Evolutionary conservation across 2,113 vertebrate species (phyloP).

Genomic region (Donacobius atricapilla): DNA sequence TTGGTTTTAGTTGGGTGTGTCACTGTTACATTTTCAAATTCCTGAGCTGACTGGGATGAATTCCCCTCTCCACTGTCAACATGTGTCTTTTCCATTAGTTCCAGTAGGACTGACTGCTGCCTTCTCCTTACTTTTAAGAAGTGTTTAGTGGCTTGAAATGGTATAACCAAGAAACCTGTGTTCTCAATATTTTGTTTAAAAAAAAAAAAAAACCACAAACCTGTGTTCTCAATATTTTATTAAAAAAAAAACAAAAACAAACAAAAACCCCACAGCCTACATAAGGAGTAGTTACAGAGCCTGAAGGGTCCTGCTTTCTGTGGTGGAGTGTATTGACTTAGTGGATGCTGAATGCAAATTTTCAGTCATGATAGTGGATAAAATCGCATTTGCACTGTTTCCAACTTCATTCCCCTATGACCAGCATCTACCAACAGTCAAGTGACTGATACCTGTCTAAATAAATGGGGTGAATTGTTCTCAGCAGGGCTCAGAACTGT

Average conservation of each 20-base stretch:
- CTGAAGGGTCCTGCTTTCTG: neutral
- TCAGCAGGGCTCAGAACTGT: neutral
- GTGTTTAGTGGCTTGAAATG: neutral
- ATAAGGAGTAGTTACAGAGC: neutral
- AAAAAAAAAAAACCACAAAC: neutral
- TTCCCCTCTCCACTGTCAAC: neutral
- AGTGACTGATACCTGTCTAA: neutral
- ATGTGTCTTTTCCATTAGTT: conserved; percentile 28
- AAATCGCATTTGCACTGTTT: neutral
- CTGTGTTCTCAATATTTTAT: neutral
- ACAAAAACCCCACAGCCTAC: neutral
- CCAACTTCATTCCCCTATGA: neutral
- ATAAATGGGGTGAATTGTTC: neutral
- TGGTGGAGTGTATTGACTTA: neutral
- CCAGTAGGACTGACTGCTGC: neutral
- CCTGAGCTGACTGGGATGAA: neutral
- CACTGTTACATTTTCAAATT: neutral
- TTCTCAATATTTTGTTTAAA: neutral
- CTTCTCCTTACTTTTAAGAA: neutral
- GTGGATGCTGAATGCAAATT: neutral
- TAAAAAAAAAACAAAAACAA: neutral
- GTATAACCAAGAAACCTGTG: neutral
- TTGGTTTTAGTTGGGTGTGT: neutral
- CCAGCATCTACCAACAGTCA: neutral
- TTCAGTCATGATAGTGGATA: neutral